Percentiles rank a stretch among this genome's conserved stretches.
These are phyloP conservation scores for Carcharodon carcharias DNA, from an alignment of 2,797 vertebrate genomes.

Conservation along the genomic window DNA sequence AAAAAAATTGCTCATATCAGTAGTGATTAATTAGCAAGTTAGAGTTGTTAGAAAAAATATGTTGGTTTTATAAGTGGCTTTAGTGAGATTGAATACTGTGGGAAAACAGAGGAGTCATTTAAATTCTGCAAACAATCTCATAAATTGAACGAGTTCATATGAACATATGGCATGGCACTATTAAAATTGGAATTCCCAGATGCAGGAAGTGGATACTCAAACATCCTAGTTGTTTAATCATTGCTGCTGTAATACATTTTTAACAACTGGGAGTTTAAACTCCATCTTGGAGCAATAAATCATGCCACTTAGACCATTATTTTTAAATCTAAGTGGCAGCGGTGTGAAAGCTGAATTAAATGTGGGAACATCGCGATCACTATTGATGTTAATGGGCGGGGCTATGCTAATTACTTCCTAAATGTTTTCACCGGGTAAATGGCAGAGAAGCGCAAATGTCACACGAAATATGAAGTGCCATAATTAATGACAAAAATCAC, in stretches of 20 bases:
- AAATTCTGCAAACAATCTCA: neutral
- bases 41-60: neutral
- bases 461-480: neutral
- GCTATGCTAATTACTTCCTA: neutral
- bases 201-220: neutral
- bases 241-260: conserved; percentile 4
- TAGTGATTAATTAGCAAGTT: neutral
- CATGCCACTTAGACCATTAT: neutral
- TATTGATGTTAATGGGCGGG: neutral
- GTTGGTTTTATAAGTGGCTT: neutral
- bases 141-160: neutral
- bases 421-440: neutral
- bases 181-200: neutral
- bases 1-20: neutral
- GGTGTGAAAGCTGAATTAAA: neutral
- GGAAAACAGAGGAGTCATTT: neutral
- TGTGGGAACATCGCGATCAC: neutral
- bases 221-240: conserved; percentile 1
- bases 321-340: neutral
- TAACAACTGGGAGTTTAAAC: neutral
- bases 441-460: neutral
- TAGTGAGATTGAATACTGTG: neutral
- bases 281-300: neutral
- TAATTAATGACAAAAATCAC: neutral
- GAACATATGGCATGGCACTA: neutral